Conservation (phyloP, 2,888 invertebrate genomes). For the Drosophila cracens region DNA sequence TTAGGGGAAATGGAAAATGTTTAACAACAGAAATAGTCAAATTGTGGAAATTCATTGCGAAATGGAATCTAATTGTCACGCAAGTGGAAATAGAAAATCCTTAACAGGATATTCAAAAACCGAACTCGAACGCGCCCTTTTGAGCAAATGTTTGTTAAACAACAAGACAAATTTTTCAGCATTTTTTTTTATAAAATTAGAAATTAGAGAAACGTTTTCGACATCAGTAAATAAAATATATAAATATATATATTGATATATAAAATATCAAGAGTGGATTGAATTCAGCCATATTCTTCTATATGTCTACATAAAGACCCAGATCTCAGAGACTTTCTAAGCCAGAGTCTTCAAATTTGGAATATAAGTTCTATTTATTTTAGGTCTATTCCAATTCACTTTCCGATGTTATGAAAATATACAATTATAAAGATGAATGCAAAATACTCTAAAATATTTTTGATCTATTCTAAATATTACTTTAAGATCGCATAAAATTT, state of each 20-base stretch:
- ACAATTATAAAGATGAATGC: not conserved
- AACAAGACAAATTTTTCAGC: fast-evolving
- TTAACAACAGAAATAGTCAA: not conserved
- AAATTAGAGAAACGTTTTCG: too few species aligned
- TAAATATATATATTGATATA: too few species aligned
- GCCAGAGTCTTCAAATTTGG: not conserved
- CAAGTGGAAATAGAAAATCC: not conserved
- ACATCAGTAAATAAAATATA: too few species aligned
- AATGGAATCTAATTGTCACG: not conserved
- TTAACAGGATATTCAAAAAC: not conserved
- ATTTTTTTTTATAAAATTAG: not conserved
- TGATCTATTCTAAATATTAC: not conserved
- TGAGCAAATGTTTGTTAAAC: not conserved
- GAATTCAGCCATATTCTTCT: not conserved
- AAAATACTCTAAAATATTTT: not conserved
- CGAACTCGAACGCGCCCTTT: not conserved
- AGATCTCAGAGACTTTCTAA: not conserved
- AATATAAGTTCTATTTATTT: not conserved
- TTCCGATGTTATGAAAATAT: not conserved
- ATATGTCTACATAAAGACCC: not conserved
- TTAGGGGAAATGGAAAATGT: not conserved
- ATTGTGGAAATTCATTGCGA: not conserved
- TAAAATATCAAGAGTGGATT: not conserved
- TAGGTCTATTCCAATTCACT: not conserved
- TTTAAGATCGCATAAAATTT: not conserved